Conservation (phyloP, 2,888 invertebrate species). For the Dicranocentrus wangi region DNA sequence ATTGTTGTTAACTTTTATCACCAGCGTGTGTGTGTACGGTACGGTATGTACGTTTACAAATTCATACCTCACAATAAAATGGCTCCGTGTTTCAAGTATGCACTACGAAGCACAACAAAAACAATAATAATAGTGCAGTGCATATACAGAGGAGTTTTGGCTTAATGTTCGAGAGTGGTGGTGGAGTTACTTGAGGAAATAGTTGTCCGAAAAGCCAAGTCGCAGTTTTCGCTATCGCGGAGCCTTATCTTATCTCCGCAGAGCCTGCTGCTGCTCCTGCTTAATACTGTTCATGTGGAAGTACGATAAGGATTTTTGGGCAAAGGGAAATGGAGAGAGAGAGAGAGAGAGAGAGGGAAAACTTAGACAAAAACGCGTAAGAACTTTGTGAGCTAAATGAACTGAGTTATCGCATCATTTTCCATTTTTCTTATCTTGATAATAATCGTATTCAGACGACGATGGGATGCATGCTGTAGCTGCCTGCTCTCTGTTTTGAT, state of each 20-base stretch:
- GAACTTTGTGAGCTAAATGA: constrained; percentile 57
- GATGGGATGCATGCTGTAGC: constrained; percentile 14
- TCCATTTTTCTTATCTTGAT: constrained; percentile 63
- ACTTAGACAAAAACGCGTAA: constrained; percentile 18
- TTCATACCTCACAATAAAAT: not conserved
- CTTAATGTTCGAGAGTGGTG: not conserved
- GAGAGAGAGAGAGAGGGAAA: constrained; percentile 42
- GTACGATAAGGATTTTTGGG: constrained; percentile 54
- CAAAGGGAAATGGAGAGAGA: too few relatives aligned
- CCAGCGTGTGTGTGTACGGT: not conserved
- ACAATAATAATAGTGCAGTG: constrained; percentile 22
- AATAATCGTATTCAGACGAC: constrained; percentile 53
- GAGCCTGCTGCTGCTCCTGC: constrained; percentile 51
- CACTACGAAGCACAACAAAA: constrained; percentile 16
- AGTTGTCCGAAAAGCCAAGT: constrained; percentile 60
- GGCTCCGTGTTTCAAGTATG: not conserved
- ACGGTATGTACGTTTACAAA: not conserved
- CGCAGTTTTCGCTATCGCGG: constrained; percentile 56
- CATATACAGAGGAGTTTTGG: constrained; percentile 2
- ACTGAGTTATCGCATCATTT: constrained; percentile 63
- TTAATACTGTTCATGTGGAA: constrained; percentile 64
- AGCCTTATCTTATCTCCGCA: constrained; percentile 58
- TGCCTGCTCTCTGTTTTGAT: constrained; percentile 9
- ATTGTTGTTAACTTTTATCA: constrained; percentile 40
- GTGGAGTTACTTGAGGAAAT: constrained; percentile 54